A percentile compares a stretch with the other conserved stretches of the same genome.
phyloP scores from a whole-genome alignment of 2,888 invertebrate genomes.

The Athripsodes cinereus region DNA sequence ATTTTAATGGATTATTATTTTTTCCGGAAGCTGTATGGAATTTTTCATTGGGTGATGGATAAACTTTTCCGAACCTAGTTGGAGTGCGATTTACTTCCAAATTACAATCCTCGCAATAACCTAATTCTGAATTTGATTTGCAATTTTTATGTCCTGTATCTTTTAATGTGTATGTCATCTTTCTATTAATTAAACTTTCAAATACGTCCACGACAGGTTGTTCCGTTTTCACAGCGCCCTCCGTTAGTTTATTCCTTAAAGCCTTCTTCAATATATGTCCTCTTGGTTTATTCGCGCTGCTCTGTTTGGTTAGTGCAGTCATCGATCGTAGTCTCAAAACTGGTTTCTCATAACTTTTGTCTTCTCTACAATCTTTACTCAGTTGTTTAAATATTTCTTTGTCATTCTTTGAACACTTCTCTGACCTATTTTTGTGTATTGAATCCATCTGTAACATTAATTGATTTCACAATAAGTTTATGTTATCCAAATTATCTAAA shows the following conservation, averaged over 20 bases:
- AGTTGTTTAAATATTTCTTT: background rate
- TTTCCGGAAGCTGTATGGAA: background rate
- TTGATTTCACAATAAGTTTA: too few relatives aligned
- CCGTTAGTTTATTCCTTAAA: conserved; percentile 3
- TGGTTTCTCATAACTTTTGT: background rate
- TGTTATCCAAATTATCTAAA: too few relatives aligned
- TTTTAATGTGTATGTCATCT: background rate
- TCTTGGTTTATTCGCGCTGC: background rate
- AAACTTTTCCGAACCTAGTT: conserved; percentile 2
- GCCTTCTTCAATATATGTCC: background rate
- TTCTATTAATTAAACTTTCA: conserved; percentile 10
- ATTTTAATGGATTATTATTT: background rate
- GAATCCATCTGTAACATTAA: background rate
- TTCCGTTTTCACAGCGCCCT: background rate
- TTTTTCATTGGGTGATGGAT: conserved; percentile 1
- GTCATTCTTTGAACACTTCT: background rate
- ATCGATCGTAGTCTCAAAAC: background rate
- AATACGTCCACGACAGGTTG: conserved; percentile 7
- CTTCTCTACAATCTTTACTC: background rate
- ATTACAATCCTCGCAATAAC: background rate
- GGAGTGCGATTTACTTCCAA: background rate
- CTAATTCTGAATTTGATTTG: background rate
- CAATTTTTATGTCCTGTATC: background rate
- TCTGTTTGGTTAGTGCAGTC: background rate
- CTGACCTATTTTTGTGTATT: background rate